Conservation (phyloP, 1,140 invertebrate species). For the Dendrolimus punctatus region DNA sequence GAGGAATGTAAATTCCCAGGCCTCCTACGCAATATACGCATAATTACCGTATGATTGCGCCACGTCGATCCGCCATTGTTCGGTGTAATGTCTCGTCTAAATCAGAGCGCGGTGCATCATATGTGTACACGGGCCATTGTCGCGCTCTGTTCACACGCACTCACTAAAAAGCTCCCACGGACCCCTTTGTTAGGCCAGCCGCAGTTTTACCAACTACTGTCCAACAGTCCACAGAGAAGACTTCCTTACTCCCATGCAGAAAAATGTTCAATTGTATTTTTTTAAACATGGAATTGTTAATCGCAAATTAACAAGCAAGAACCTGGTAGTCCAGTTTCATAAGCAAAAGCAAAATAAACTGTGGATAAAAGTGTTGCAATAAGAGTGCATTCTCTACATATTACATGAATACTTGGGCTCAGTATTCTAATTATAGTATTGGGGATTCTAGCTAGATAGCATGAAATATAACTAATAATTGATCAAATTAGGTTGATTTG, state of each 20-base stretch:
- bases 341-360: constrained; percentile 1
- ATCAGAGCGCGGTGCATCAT: constrained; percentile 44
- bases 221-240: constrained; percentile 21
- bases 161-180: constrained; percentile 45
- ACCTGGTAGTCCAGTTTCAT: neutral
- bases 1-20: constrained; percentile 39
- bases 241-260: constrained; percentile 14
- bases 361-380: neutral
- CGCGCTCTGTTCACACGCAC: constrained; percentile 49
- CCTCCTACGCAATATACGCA: constrained; percentile 47
- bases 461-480: too few relatives aligned
- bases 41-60: constrained; percentile 51
- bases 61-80: constrained; percentile 50
- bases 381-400: too few relatives aligned
- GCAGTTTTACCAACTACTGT: constrained; percentile 18
- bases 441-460: too few relatives aligned
- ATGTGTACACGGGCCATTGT: constrained; percentile 49
- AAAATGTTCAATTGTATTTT: constrained; percentile 8
- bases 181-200: constrained; percentile 5
- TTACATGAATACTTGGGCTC: too few relatives aligned
- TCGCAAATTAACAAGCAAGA: too few relatives aligned
- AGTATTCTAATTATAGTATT: too few relatives aligned
- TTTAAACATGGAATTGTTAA: neutral
- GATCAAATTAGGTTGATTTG: too few relatives aligned
- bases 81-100: constrained; percentile 53